Base-by-base conservation (phyloP, 64 coral and sea anemone species). In the Astreopora myriophthalma region DNA sequence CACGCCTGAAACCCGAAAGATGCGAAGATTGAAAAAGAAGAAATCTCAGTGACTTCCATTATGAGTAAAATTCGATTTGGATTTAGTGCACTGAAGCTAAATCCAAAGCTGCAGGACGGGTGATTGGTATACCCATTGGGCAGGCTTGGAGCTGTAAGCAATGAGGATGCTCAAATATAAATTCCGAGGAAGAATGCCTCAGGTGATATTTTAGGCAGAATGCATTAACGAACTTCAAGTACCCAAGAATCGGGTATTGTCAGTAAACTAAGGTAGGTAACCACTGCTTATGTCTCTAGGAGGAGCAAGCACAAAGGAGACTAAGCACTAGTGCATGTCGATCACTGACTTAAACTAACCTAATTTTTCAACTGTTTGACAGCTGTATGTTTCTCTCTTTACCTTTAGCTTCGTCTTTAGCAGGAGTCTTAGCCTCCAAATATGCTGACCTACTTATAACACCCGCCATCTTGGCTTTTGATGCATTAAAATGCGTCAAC, bases 361-460 rank as follows among this genome's bases (percentile, higher is more conserved):
- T 16, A 14, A 55, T 55, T 55, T 13, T 55, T 44, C 11, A n/a
- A n/a, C n/a, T n/a, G n/a, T n/a, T n/a, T n/a, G n/a, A n/a, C 40
- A 44, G 51, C 4, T 9, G 22, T 6, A 64, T 7, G 22, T 66
- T 75, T 75, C 40, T 78, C 7, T 78, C 10, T 35, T 89, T 90
- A 96, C 95, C 95, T 72, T 80, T 89, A 1, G 79, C 74, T 27
- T 75, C 60, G 39, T 28, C 80, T 4, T 95, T 66, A 3, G 40
- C 62, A 3, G 89, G 89, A 3, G 85, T 84, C 33, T 85, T 92
- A 1, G 93, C 96, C 67, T 98, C 96, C 6, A 98, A 74, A 69
- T 94, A 98, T 3, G 96, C 96, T 16, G 96, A 98, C 38, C 96
- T 92, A 32, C 96, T 98, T 23, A 98, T 93, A 1, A 98, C 96